Base-by-base conservation (phyloP, 2,797 vertebrate genomes). In the Onychomys torridus region DNA sequence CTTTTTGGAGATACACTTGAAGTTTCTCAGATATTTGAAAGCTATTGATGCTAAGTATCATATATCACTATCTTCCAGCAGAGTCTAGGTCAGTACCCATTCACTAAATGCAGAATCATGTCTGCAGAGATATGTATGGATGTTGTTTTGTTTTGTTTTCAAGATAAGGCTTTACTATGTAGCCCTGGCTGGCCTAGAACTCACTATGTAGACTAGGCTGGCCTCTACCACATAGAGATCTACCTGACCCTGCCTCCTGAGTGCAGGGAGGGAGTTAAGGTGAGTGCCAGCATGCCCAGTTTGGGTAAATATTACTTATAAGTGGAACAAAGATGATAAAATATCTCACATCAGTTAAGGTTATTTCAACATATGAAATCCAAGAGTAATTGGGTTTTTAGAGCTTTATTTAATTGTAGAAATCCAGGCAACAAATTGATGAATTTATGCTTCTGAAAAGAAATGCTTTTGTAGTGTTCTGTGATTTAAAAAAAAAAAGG, bases 401-500 rank as follows among this genome's bases (percentile, higher is more conserved):
- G n/a, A 77, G 25, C 0, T 83, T 86, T 95, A 32, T 29, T 86
- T 77, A 16, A 91, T 88, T 95, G 89, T 81, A 88, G 75, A 96
- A 95, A 96, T 76, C 14, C 12, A 94, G 37, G 77, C 34, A 95
- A 88, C 69, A 90, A 85, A 78, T 82, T 77, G 87, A 81, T 75
- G n/a, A 89, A 77, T 12, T 49, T 78, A 37, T n/a, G 49, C 71
- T 94, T 79, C 88, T 91, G 40, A 23, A 57, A 93, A 49, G 17
- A 29, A 92, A 87, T 71, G 13, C 37, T 69, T 55, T 57, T 19
- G 69, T 4, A 77, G 55, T 32, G 16, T 43, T 78, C 82, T 55
- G 19, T 71, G 13, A 94, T 27, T 61, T 8, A 23, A 59, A 13
- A 52, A 29, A 84, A 93, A 89, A 12, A 13, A 92, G 25, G 81